Conservation (phyloP, 2,113 vertebrate genomes). For the Butorides virescens region DNA sequence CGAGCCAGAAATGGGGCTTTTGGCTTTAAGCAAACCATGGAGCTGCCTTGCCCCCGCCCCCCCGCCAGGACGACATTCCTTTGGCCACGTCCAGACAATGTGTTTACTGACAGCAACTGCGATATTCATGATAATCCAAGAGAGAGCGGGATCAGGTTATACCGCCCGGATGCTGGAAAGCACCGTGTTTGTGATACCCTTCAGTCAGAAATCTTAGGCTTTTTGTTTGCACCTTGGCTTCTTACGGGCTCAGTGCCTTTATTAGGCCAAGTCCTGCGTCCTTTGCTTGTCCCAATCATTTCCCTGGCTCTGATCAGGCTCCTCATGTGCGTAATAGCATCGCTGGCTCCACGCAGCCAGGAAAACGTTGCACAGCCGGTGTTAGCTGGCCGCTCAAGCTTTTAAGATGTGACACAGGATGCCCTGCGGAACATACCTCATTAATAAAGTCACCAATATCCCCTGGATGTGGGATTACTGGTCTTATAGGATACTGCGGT, state of each 20-base stretch:
- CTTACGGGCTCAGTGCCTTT: neutral
- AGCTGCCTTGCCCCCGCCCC: neutral
- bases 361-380: neutral
- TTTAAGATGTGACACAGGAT: neutral
- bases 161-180: neutral
- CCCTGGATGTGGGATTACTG: slow-evolving; percentile 91
- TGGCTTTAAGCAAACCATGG: neutral
- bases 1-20: neutral
- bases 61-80: neutral
- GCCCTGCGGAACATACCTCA: slow-evolving; percentile 78
- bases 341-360: neutral
- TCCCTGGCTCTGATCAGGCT: neutral
- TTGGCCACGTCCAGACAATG: neutral
- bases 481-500: slow-evolving; percentile 92
- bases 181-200: neutral
- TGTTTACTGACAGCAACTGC: neutral
- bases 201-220: neutral
- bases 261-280: neutral
- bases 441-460: slow-evolving; percentile 98
- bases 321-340: neutral
- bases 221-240: neutral
- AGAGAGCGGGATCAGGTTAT: neutral
- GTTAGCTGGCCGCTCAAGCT: neutral
- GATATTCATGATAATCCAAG: neutral
- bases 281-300: neutral